These are phyloP conservation scores for Andrena praecox DNA, from an alignment of 2,888 invertebrate genomes.

Conservation along the genomic window DNA sequence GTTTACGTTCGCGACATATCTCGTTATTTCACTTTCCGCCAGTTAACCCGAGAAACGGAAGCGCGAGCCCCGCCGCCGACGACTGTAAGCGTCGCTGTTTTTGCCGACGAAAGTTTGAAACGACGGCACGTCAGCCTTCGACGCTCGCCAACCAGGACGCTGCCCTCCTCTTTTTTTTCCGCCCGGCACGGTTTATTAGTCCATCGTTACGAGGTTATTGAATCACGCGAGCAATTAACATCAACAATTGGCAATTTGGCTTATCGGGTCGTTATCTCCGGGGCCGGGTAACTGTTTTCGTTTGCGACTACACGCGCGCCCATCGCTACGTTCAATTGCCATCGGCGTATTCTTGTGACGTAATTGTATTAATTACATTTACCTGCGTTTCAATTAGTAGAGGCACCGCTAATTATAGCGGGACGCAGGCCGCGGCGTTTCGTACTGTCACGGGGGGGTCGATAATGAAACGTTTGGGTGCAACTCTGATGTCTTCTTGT, in stretches of 20 bases:
- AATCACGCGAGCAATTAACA: constrained; percentile 47
- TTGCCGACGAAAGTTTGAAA: neutral
- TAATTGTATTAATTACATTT: constrained; percentile 61
- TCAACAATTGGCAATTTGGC: constrained; percentile 55
- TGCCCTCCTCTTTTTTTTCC: neutral
- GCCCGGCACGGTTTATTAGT: neutral
- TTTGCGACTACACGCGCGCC: constrained; percentile 4
- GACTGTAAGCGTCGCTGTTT: neutral
- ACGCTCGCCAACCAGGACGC: too few species aligned
- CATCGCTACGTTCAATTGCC: constrained; percentile 25
- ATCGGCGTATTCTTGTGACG: constrained; percentile 40
- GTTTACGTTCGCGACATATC: neutral
- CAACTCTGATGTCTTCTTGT: constrained; percentile 21
- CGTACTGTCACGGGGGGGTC: constrained; percentile 16
- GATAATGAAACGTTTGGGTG: constrained; percentile 40
- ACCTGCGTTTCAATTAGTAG: constrained; percentile 54
- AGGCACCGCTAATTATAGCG: constrained; percentile 45
- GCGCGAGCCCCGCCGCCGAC: too few species aligned
- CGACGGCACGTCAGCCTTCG: neutral
- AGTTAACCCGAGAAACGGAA: neutral
- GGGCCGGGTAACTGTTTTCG: constrained; percentile 29
- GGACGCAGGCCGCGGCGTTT: neutral
- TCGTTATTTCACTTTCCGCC: constrained; percentile 2
- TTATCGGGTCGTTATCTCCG: constrained; percentile 50
- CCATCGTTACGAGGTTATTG: constrained; percentile 13